Percentiles rank a stretch among this genome's conserved stretches.
Evolutionary conservation across 2,113 vertebrate genomes (phyloP).

Genomic region (Grammomys surdaster): DNA sequence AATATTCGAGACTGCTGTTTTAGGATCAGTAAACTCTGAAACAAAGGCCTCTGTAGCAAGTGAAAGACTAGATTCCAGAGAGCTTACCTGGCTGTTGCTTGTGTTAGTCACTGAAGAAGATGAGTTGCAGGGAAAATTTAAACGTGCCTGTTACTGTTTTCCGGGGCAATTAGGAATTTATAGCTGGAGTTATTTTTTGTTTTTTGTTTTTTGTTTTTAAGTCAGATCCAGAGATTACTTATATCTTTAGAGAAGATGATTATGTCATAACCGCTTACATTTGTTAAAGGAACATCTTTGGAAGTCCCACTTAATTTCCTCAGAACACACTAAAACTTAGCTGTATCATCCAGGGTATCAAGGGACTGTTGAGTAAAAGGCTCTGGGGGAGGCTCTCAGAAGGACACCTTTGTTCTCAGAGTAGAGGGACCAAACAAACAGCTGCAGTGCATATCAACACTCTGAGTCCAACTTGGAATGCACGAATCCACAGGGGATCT

Average conservation of each 20-base stretch:
- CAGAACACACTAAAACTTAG: not conserved
- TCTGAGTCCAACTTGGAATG: not conserved
- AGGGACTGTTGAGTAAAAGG: not conserved
- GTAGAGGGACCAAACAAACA: not conserved
- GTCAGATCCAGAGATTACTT: conserved; percentile 1
- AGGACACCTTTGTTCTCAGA: conserved; percentile 61
- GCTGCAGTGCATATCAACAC: not conserved
- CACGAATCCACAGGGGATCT: conserved; percentile 6
- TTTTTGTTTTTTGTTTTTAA: conserved; percentile 19
- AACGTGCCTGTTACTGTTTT: conserved; percentile 46
- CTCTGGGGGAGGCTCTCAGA: not conserved
- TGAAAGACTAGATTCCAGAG: not conserved
- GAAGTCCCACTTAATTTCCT: not conserved
- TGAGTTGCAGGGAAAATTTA: conserved; percentile 13
- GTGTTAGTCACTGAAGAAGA: conserved; percentile 20
- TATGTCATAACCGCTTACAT: not conserved
- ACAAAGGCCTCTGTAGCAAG: not conserved
- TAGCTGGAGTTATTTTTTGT: not conserved
- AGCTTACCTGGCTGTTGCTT: not conserved
- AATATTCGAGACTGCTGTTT: not conserved
- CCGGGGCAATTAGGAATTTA: conserved; percentile 65
- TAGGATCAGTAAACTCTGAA: not conserved
- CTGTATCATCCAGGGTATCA: not conserved
- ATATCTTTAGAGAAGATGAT: conserved; percentile 47
- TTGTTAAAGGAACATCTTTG: not conserved